Evolutionary conservation across 2,113 vertebrate genomes (phyloP).

Genomic region (Otolemur garnettii): DNA sequence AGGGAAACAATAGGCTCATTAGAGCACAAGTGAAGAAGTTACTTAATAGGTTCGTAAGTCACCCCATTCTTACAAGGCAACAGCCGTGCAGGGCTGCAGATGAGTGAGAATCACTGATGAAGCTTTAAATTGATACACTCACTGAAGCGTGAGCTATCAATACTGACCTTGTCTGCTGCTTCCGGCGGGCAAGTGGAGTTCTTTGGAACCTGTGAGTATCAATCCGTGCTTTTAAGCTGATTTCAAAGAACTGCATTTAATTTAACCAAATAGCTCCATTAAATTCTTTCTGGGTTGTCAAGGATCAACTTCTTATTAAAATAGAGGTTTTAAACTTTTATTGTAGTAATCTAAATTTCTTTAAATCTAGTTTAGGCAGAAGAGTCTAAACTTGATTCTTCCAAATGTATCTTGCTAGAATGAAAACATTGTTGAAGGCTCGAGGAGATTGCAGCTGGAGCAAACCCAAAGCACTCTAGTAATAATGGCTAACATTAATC

Average conservation of each 20-base stretch:
- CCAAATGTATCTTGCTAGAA: constrained; percentile 11
- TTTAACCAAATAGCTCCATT: constrained; percentile 62
- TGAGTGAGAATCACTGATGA: constrained; percentile 82
- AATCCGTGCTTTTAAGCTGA: constrained; percentile 58
- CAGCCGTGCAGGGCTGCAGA: constrained; percentile 73
- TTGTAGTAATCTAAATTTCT: constrained; percentile 28
- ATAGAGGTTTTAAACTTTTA: constrained; percentile 57
- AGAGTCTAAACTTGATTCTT: background rate
- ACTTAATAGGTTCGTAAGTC: constrained; percentile 83
- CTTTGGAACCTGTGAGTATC: constrained; percentile 66
- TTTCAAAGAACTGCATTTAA: constrained; percentile 67
- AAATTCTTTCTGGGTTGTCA: constrained; percentile 67
- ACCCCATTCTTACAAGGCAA: constrained; percentile 69
- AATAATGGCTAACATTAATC: background rate
- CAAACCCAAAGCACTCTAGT: background rate
- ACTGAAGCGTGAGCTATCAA: constrained; percentile 81
- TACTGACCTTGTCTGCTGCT: constrained; percentile 81
- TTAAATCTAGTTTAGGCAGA: constrained; percentile 17
- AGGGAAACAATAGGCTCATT: constrained; percentile 81
- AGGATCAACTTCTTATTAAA: constrained; percentile 61
- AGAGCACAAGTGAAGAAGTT: constrained; percentile 78
- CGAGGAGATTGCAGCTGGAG: background rate
- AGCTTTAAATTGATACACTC: constrained; percentile 83
- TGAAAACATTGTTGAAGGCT: background rate
- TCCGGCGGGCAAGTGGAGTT: constrained; percentile 56